phyloP scores from a whole-genome alignment of 2,113 vertebrate species.

The Asarcornis scutulata region DNA sequence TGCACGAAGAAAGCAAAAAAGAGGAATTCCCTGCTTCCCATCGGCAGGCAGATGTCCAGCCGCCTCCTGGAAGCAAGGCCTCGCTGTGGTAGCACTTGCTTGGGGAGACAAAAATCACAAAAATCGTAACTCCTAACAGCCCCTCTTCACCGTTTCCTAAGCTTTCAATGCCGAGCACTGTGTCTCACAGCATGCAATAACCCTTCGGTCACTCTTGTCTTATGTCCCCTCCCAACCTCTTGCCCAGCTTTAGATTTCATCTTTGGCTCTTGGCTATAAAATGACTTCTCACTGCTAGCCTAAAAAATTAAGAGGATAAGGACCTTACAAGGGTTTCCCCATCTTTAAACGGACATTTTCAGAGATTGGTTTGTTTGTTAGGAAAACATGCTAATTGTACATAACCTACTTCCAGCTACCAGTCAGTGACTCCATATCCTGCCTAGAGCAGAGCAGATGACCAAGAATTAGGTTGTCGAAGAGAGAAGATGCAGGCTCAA shows the following conservation, averaged over 20 bases:
- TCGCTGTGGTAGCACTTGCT: not conserved
- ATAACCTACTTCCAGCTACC: not conserved
- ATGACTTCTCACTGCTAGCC: not conserved
- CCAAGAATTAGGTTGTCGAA: fast-evolving
- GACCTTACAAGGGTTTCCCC: not conserved
- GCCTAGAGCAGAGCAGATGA: not conserved
- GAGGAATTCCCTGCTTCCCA: not conserved
- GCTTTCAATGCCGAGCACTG: not conserved
- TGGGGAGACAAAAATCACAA: not conserved
- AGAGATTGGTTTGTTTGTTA: not conserved
- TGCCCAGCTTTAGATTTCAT: not conserved
- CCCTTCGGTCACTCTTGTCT: not conserved
- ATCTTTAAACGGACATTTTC: not conserved
- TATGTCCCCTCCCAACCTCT: not conserved
- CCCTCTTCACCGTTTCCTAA: not conserved
- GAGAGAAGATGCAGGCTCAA: not conserved
- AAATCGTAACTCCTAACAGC: not conserved
- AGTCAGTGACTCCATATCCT: not conserved
- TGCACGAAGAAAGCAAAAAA: too few species aligned
- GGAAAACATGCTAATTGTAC: not conserved
- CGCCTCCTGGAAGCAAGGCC: not conserved
- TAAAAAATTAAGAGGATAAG: not conserved
- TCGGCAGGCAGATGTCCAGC: not conserved
- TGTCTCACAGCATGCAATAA: fast-evolving
- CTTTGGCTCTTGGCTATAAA: not conserved